Evolutionary conservation across 2,113 vertebrate species (phyloP), one percentile per base, ranked within the genome.

Genomic region (Cavia aperea): DNA sequence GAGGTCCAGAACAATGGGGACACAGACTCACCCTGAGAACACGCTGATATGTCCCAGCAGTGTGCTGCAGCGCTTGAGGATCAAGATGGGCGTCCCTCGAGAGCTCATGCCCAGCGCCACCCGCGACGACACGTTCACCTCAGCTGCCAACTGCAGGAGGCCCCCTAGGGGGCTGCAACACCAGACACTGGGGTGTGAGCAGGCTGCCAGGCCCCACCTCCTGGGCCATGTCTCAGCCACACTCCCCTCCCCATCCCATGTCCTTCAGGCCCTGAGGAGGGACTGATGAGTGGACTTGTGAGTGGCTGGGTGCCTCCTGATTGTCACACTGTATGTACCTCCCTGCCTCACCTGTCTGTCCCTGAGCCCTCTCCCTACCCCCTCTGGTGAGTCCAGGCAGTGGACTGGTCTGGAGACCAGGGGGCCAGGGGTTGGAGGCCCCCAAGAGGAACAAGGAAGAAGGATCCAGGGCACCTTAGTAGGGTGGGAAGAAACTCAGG

Each of bases 21-120:
- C 29, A 2, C 21, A 1, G 54, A 93, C 97, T 96, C 89, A 97
- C 97, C 97, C 97, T 0, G 39, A 23, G 62, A 90, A 9, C 18
- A 97, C 1, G 70, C 26, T 96, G 49, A 97, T 92, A 19, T 90
- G 96, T 7, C 95, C 95, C 79, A 97, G 73, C 0, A 90, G 79
- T 3, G 94, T 96, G 91, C 66, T 91, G 94, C 97, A 98, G 62
- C 95, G 93, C 90, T 95, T 66, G 7, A 97, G 62, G 29, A 96
- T n/a, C 29, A 97, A 95, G 39, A 68, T 93, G 58, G 81, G 96
- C 7, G 95, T 82, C 0, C 51, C 95, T 36, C 66, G 39, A 0
- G 77, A 39, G 77, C 97, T 94, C 93, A 96, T 75, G 2, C 95
- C 94, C 94, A 97, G 36, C 0, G 83, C 94, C 65, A 95, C 88